Base-by-base conservation (phyloP, 2,888 invertebrate genomes). In the Calameuta idolon region DNA sequence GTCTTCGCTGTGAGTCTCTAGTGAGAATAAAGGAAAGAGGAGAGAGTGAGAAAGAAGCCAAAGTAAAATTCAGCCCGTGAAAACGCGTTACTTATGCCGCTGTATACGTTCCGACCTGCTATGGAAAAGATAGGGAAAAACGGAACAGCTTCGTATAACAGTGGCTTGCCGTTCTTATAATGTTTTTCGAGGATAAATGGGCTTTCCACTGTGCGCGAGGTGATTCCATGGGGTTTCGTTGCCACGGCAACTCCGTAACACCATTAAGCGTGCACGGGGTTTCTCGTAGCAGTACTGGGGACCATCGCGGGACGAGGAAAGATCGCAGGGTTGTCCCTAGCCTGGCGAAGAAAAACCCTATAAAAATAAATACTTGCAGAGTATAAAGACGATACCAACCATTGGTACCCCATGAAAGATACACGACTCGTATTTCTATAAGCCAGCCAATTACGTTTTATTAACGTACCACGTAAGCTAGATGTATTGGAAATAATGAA, bases 141-240 rank as follows among this genome's bases (percentile, higher is more conserved):
- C 37, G 34, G 23, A 55, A 55, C 74, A 33, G 74, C 34, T 30
- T 34, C 31, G 74, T 74, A 74, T 34, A 34, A 73, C 77, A 76
- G 76, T 69, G 68, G 78, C 75, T 71, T 73, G 76, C 75, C 85
- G 85, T 89, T 91, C 89, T 90, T 91, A 90, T 90, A 90, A 91
- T 90, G 90, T 91, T 91, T 91, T 90, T 90, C 88, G 89, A 90
- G 89, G 87, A 91, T 91, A 91, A 91, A 91, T 91, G 91, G 89
- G 89, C 89, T 91, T 91, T 91, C 88, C 78, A 73, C 85, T 81
- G 80, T 80, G 84, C 82, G 83, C 77, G 83, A 85, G 85, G 80
- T 84, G 87, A 86, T 88, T 90, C 90, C 85, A 90, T 88, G 90
- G 90, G 90, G 89, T 88, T 89, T 88, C 85, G 91, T 91, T 81